These are phyloP conservation scores for Pogoniulus pusillus DNA, from an alignment of 2,797 vertebrate species.

Conservation along the genomic window DNA sequence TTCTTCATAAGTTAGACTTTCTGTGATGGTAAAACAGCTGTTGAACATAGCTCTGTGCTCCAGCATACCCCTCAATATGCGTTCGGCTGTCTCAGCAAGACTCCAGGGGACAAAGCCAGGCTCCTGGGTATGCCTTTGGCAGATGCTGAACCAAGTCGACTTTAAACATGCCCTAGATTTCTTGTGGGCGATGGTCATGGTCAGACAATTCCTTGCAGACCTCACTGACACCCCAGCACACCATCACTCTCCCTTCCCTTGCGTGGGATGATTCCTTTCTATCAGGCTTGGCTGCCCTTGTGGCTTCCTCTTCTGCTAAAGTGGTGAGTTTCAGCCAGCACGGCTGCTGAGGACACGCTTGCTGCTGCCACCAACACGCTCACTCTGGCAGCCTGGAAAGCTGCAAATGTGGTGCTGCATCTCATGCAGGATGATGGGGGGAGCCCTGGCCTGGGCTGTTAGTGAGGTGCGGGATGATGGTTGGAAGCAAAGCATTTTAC, in stretches of 20 bases:
- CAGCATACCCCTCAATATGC: neutral
- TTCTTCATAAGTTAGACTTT: neutral
- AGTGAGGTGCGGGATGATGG: neutral
- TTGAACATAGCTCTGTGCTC: conserved; percentile 14
- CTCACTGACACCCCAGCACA: neutral
- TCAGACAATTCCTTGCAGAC: neutral
- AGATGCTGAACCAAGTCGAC: neutral
- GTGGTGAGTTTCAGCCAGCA: neutral
- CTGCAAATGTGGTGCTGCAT: neutral
- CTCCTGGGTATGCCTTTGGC: neutral
- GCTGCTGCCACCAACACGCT: neutral
- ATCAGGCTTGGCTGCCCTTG: neutral
- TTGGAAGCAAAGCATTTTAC: neutral
- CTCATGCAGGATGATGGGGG: neutral
- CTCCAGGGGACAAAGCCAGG: neutral
- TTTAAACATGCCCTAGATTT: neutral
- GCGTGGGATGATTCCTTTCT: neutral
- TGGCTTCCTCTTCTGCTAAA: neutral
- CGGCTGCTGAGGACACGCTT: neutral
- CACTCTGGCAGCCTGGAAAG: neutral
- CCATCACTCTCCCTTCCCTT: fast-evolving
- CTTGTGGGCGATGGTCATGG: neutral
- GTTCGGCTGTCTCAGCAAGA: neutral
- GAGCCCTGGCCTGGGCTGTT: neutral
- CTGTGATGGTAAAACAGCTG: conserved; percentile 16